These are phyloP conservation scores for Eilema griseolum DNA, from an alignment of 2,888 invertebrate species.

Conservation along the genomic window DNA sequence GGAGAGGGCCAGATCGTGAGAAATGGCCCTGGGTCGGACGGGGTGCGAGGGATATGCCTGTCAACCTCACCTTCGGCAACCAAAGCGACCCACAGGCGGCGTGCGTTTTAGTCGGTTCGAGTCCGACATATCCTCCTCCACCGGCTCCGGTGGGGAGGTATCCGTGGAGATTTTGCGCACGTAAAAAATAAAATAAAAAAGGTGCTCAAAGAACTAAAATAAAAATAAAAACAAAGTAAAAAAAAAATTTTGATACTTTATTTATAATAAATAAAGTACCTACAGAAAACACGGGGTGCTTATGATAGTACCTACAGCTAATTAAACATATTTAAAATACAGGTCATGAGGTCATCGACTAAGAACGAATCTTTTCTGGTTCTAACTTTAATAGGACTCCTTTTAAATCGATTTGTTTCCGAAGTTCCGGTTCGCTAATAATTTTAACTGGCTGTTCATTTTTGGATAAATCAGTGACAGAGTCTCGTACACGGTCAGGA, in stretches of 20 bases:
- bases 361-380: conserved; percentile 68
- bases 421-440: conserved; percentile 21
- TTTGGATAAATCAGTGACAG: conserved; percentile 88
- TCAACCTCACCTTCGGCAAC: no score
- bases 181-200: no score
- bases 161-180: no score
- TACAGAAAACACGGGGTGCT: conserved; percentile 44
- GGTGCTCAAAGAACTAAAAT: not conserved
- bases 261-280: conserved; percentile 53
- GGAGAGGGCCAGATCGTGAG: no score
- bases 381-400: conserved; percentile 32
- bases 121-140: no score
- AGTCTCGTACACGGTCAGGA: conserved; percentile 90
- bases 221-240: conserved; percentile 23
- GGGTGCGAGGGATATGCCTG: no score
- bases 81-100: no score
- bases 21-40: no score
- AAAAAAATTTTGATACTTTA: conserved; percentile 44
- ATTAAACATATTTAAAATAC: conserved; percentile 56
- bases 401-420: conserved; percentile 21
- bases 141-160: no score
- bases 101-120: no score
- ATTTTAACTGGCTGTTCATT: conserved; percentile 31
- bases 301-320: conserved; percentile 49
- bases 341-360: conserved; percentile 67